A percentile compares a stretch with the other conserved stretches of the same genome.
Evolutionary conservation across 2,797 vertebrate species (phyloP).

Genomic region (Leontopithecus rosalia): DNA sequence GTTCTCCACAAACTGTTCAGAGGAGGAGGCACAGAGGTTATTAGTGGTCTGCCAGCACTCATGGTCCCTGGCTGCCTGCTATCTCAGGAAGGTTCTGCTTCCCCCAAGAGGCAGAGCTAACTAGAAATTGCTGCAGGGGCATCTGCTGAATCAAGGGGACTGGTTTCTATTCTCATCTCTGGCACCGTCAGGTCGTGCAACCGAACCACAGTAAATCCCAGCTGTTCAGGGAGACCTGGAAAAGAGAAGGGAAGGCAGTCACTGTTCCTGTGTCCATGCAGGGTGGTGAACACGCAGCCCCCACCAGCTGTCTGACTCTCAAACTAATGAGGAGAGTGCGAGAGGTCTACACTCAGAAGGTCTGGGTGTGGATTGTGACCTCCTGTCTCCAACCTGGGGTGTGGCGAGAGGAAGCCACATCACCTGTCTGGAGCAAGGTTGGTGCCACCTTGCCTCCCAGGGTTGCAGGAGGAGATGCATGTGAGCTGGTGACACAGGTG

Average conservation of each 20-base stretch:
- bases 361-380: rapidly evolving
- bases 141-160: neutral
- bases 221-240: no score
- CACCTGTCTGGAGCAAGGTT: neutral
- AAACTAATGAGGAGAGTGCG: neutral
- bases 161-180: neutral
- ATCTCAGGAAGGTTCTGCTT: neutral
- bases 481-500: neutral
- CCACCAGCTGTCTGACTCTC: neutral
- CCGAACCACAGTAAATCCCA: neutral
- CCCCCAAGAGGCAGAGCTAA: neutral
- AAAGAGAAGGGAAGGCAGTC: neutral
- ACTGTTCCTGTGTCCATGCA: neutral
- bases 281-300: rapidly evolving
- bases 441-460: neutral
- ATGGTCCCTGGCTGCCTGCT: neutral
- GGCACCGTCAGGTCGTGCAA: rapidly evolving
- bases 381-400: neutral
- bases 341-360: no score
- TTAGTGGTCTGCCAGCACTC: rapidly evolving
- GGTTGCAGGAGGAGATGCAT: neutral
- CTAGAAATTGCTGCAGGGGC: neutral
- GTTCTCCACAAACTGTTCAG: neutral
- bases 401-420: neutral
- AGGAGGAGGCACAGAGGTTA: rapidly evolving